phyloP scores from a whole-genome alignment of 2,888 invertebrate genomes.

The Liodrosophila aerea region DNA sequence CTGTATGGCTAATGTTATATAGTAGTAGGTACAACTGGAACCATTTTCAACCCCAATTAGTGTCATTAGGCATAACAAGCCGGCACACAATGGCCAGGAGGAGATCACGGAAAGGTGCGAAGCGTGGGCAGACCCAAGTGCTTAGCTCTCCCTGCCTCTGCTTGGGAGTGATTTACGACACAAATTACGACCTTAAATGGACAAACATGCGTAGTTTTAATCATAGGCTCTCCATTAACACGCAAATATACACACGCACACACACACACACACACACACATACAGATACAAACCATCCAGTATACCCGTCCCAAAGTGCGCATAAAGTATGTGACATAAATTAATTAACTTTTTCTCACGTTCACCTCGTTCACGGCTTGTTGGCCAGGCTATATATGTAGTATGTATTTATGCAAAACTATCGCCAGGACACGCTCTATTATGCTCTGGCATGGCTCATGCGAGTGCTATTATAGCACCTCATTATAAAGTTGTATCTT shows the following conservation, averaged over 20 bases:
- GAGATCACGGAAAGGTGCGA: conserved; percentile 51
- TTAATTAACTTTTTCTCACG: conserved; percentile 73
- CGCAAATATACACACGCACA: conserved; percentile 29
- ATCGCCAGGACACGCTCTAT: conserved; percentile 30
- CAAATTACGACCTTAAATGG: conserved; percentile 74
- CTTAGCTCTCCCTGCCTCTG: no score
- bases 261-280: no score
- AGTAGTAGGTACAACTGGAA: conserved; percentile 1
- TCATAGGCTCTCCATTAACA: conserved; percentile 66
- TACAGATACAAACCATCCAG: no score
- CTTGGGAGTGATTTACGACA: conserved; percentile 70
- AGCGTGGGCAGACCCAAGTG: conserved; percentile 48
- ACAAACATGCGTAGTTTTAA: conserved; percentile 76
- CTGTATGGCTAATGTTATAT: not conserved
- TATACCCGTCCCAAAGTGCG: conserved; percentile 52
- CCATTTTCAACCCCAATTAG: conserved; percentile 70
- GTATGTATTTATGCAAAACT: conserved; percentile 71
- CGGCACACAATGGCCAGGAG: conserved; percentile 37
- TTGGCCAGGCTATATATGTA: conserved; percentile 36
- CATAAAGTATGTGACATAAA: conserved; percentile 71
- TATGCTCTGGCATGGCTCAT: conserved; percentile 14
- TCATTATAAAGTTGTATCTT: not conserved
- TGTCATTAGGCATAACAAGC: conserved; percentile 59
- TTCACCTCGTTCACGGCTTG: conserved; percentile 39
- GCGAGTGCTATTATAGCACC: conserved; percentile 18